A percentile compares a stretch with the other conserved stretches of the same genome.
These are phyloP conservation scores for Atta cephalotes DNA, from an alignment of 1,140 invertebrate genomes.

Conservation along the genomic window DNA sequence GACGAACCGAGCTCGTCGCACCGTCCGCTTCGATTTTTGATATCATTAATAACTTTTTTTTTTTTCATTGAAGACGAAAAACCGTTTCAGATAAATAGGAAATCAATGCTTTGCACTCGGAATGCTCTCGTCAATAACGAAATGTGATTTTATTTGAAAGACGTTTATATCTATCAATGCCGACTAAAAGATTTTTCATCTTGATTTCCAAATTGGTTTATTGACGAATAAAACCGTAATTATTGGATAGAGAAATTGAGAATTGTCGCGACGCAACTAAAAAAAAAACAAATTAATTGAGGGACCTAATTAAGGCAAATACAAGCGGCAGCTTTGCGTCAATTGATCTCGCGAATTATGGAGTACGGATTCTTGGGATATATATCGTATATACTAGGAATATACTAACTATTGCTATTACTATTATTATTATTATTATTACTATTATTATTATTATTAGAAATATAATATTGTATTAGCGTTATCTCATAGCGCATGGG, in stretches of 20 bases:
- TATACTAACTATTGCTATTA: slow-evolving; percentile 20
- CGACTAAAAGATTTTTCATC: not conserved
- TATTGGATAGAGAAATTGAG: not conserved
- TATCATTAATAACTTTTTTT: slow-evolving; percentile 20
- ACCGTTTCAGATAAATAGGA: not conserved
- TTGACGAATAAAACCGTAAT: not conserved
- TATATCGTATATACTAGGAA: not conserved
- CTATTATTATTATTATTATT: not conserved
- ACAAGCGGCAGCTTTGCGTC: not conserved
- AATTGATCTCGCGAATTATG: not conserved
- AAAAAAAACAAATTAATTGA: slow-evolving; percentile 17
- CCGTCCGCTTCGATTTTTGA: slow-evolving; percentile 49
- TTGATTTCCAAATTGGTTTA: not conserved
- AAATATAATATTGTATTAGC: slow-evolving; percentile 11
- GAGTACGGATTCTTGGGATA: not conserved
- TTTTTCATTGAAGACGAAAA: not conserved
- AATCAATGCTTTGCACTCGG: slow-evolving; percentile 18
- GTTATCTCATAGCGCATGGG: not conserved
- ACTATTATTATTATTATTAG: slow-evolving; percentile 7
- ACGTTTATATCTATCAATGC: not conserved
- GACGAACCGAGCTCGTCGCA: slow-evolving; percentile 19
- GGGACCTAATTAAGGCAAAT: not conserved
- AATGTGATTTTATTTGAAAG: not conserved
- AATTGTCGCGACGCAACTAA: not conserved
- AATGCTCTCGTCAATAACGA: not conserved